These are phyloP conservation scores for Aulostomus chinensis DNA, from an alignment of 2,797 vertebrate species.

Conservation along the genomic window DNA sequence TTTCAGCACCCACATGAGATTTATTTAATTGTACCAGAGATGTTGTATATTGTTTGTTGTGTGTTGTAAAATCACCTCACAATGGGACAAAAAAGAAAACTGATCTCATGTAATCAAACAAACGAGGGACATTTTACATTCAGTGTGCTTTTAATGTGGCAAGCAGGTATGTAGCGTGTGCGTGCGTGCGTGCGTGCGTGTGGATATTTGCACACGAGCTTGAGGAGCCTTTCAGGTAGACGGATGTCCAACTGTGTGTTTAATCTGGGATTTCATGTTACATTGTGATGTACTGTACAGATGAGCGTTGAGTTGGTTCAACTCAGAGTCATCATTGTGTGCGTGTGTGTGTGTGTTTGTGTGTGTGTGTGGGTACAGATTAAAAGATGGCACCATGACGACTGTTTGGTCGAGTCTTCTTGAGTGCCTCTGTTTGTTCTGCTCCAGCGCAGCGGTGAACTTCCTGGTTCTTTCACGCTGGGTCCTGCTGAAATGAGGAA, in stretches of 20 bases:
- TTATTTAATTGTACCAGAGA: slow-evolving; percentile 59
- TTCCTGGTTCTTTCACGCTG: too few species aligned
- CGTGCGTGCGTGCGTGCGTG: neutral
- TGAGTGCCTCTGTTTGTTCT: neutral
- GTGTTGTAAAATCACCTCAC: slow-evolving; percentile 53
- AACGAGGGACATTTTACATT: slow-evolving; percentile 39
- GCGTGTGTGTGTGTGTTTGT: slow-evolving; percentile 5
- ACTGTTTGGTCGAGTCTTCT: neutral
- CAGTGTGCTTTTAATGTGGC: slow-evolving; percentile 55
- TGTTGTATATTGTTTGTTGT: slow-evolving; percentile 71
- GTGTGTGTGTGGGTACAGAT: slow-evolving; percentile 7
- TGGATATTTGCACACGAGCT: neutral
- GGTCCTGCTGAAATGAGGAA: too few species aligned
- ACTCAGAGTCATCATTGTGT: slow-evolving; percentile 9
- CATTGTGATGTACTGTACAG: slow-evolving; percentile 24
- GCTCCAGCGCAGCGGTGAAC: neutral
- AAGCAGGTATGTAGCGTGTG: slow-evolving; percentile 51
- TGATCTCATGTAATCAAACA: slow-evolving; percentile 50
- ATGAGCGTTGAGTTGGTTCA: slow-evolving; percentile 13
- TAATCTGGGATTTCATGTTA: slow-evolving; percentile 23
- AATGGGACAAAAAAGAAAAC: slow-evolving; percentile 20
- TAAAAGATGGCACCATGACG: neutral
- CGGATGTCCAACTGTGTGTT: slow-evolving; percentile 14
- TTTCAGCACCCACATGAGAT: slow-evolving; percentile 56
- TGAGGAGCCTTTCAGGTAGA: slow-evolving; percentile 22